Evolutionary conservation across 2,797 vertebrate species (phyloP).

Genomic region (Epinephelus awoara): DNA sequence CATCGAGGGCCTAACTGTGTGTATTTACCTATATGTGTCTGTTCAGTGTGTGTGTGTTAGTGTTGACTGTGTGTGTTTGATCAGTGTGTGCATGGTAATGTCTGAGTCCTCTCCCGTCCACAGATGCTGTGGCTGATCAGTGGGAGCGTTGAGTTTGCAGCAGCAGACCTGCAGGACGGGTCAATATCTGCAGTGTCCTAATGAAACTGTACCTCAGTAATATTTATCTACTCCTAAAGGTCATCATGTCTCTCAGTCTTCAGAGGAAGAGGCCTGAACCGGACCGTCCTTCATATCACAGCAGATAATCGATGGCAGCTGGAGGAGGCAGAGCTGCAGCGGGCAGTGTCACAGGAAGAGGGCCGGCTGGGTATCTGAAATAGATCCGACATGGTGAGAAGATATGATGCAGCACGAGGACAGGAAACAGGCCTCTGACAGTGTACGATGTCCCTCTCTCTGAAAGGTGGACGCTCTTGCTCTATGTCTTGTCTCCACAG

Average conservation of each 20-base stretch:
- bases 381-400: conserved; percentile 59
- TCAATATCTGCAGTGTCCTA: conserved; percentile 41
- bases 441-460: background rate
- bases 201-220: conserved; percentile 34
- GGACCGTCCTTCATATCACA: conserved; percentile 59
- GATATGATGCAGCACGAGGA: conserved; percentile 38
- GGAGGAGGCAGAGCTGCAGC: conserved; percentile 27
- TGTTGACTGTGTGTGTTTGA: background rate
- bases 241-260: conserved; percentile 42
- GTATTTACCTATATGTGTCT: background rate
- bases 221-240: conserved; percentile 62
- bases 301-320: conserved; percentile 64
- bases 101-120: background rate
- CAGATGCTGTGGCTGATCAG: conserved; percentile 8
- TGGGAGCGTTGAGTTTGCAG: conserved; percentile 19
- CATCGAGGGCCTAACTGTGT: background rate
- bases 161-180: conserved; percentile 22
- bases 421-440: background rate
- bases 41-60: background rate
- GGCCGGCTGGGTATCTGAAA: conserved; percentile 31
- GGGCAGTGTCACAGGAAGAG: conserved; percentile 38
- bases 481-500: background rate
- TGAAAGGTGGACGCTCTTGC: background rate
- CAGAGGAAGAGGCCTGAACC: conserved; percentile 25
- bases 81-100: too few relatives aligned